Evolutionary conservation across 2,888 invertebrate genomes (phyloP).

Genomic region (Aphrophora alni): DNA sequence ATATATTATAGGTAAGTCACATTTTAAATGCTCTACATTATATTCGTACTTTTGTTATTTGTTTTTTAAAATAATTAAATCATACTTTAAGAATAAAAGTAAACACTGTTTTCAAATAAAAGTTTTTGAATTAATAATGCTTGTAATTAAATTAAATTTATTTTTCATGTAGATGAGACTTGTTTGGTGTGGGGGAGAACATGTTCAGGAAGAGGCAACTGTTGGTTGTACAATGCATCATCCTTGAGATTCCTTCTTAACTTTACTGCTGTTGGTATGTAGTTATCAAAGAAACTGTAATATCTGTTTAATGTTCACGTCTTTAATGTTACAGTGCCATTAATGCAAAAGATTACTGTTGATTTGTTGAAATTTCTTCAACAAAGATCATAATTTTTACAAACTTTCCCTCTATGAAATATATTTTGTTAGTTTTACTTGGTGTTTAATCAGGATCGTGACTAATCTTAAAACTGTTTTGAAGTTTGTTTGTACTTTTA

Average conservation of each 20-base stretch:
- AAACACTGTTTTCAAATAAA: not conserved
- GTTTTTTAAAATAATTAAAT: not conserved
- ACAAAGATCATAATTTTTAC: too few relatives aligned
- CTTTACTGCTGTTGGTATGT: constrained; percentile 66
- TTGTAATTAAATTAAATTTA: too few relatives aligned
- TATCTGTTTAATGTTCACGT: too few relatives aligned
- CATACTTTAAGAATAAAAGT: not conserved
- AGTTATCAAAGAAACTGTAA: not conserved
- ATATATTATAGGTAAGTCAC: constrained; percentile 66
- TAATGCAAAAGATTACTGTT: too few relatives aligned
- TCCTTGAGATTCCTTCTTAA: constrained; percentile 68
- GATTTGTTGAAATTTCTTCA: too few relatives aligned
- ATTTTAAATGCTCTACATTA: not conserved
- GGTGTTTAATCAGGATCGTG: too few relatives aligned
- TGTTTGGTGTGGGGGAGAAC: constrained; percentile 78
- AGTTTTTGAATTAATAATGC: not conserved
- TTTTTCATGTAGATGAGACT: constrained; percentile 61
- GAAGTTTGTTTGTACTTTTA: too few relatives aligned
- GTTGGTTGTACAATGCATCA: constrained; percentile 75
- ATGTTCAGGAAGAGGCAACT: constrained; percentile 72
- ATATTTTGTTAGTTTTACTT: too few relatives aligned
- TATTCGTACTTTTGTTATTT: not conserved
- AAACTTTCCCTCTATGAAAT: too few relatives aligned
- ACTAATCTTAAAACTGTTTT: too few relatives aligned
- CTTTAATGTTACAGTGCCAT: too few relatives aligned